Conservation (phyloP, 2,113 vertebrate species). For the Nesoenas mayeri region DNA sequence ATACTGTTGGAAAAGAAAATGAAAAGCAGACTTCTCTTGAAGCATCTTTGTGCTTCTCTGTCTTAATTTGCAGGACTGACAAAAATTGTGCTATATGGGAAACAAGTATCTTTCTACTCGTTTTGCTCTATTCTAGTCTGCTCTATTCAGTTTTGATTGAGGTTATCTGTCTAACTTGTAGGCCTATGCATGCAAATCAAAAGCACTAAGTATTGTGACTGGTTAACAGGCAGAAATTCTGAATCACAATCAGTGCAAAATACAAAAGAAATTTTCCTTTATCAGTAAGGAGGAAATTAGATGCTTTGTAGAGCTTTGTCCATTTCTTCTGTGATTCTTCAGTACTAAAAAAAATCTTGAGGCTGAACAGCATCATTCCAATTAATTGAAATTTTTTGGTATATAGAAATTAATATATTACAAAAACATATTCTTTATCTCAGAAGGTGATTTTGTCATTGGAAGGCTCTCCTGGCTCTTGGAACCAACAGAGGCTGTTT, state of each 20-base stretch:
- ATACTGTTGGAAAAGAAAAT: conserved; percentile 10
- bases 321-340: neutral
- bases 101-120: neutral
- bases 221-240: conserved; percentile 28
- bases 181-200: conserved; percentile 12
- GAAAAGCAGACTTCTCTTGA: conserved; percentile 1
- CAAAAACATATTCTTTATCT: neutral
- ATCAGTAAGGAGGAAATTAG: neutral
- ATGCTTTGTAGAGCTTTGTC: neutral
- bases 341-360: neutral
- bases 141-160: conserved; percentile 1
- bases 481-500: neutral
- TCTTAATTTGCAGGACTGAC: neutral
- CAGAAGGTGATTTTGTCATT: neutral
- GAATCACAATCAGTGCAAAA: conserved; percentile 10
- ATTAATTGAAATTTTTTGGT: neutral
- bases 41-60: neutral
- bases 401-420: neutral
- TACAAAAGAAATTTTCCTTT: neutral
- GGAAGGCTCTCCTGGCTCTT: neutral
- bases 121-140: conserved; percentile 24
- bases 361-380: neutral
- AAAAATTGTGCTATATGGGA: neutral
- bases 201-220: neutral
- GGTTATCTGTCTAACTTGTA: conserved; percentile 8